Conservation (phyloP, 2,113 vertebrate genomes). For the Gymnorhina tibicen region DNA sequence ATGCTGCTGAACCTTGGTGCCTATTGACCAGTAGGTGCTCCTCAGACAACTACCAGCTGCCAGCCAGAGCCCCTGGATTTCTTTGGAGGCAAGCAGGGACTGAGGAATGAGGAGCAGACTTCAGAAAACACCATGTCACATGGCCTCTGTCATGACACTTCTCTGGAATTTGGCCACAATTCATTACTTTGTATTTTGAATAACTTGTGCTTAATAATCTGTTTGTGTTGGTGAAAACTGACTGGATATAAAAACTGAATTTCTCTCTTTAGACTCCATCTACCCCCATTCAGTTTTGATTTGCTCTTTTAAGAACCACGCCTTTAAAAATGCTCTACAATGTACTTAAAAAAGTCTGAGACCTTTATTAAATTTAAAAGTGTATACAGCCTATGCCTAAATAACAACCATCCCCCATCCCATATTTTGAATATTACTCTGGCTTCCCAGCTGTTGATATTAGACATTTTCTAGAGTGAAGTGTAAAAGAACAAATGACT, state of each 20-base stretch:
- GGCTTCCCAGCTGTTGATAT: neutral
- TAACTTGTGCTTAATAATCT: neutral
- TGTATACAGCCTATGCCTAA: neutral
- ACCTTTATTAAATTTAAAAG: neutral
- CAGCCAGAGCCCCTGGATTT: neutral
- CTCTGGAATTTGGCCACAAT: neutral
- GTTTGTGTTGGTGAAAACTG: neutral
- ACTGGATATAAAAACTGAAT: neutral
- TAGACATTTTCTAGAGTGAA: neutral
- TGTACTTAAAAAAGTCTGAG: neutral
- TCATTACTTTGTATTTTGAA: neutral
- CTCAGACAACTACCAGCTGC: neutral
- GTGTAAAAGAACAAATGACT: neutral
- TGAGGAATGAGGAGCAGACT: neutral
- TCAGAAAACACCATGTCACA: neutral
- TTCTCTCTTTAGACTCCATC: neutral
- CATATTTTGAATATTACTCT: neutral
- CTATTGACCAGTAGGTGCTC: neutral
- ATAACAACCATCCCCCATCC: neutral
- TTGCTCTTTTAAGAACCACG: neutral
- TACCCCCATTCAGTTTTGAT: neutral
- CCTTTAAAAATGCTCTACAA: neutral
- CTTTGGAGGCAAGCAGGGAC: neutral
- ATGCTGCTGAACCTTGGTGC: neutral
- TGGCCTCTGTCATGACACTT: fast-evolving